Evolutionary conservation across 2,797 vertebrate species (phyloP).

Genomic region (Aulostomus chinensis): DNA sequence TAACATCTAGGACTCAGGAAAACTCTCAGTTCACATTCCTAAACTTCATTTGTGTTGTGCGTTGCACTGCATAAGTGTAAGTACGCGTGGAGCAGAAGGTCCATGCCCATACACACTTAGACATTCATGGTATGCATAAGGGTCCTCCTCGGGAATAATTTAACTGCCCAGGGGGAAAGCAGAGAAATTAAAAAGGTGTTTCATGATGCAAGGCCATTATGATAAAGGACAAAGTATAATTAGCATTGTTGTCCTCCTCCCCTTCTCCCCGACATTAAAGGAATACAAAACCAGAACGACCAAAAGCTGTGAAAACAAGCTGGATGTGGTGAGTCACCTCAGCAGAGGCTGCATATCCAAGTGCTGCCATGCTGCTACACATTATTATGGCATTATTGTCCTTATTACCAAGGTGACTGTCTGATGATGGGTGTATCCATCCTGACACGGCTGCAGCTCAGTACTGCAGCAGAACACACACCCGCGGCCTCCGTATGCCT

Average conservation of each 20-base stretch:
- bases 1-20: conserved; percentile 9
- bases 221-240: conserved; percentile 58
- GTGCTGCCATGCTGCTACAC: conserved; percentile 17
- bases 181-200: conserved; percentile 59
- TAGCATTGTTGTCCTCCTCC: conserved; percentile 36
- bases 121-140: conserved; percentile 72
- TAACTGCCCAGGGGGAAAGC: conserved; percentile 41
- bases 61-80: conserved; percentile 37
- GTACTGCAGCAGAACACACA: conserved; percentile 50
- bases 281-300: conserved; percentile 44
- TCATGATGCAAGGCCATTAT: conserved; percentile 62
- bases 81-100: conserved; percentile 43
- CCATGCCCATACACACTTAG: conserved; percentile 48
- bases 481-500: conserved; percentile 35
- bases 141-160: conserved; percentile 60
- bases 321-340: conserved; percentile 37
- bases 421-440: conserved; percentile 43
- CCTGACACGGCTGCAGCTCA: conserved; percentile 13
- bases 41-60: conserved; percentile 47
- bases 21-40: conserved; percentile 56
- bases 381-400: conserved; percentile 40
- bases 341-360: conserved; percentile 31
- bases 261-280: conserved; percentile 21
- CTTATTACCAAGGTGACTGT: conserved; percentile 50
- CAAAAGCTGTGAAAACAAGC: conserved; percentile 39